Base-by-base conservation (phyloP, 2,797 vertebrate species). In the Todus mexicanus region DNA sequence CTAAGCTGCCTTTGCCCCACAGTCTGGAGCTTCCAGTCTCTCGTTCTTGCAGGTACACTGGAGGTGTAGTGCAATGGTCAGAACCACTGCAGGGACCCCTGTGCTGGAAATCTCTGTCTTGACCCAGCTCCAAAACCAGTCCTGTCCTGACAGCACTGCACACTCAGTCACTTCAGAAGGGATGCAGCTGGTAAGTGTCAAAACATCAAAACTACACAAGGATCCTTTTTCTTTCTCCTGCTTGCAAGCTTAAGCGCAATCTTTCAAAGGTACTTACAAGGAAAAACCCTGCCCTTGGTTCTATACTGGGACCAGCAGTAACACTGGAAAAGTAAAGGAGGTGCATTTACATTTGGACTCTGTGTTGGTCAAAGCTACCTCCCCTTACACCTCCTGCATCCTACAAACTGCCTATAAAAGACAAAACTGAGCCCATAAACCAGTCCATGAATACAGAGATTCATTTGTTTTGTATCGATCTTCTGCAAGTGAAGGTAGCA, bases 81-180 rank as follows among this genome's bases (percentile, higher is more conserved):
- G 48, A 37, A 64, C 75, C 71, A 18, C 7, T 2, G 5, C 25
- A 9, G 0, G 0, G 11, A 35, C 0, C 6, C 12, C 6, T 18
- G 5, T 4, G 11, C 29, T 72, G 35, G 5, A 21, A 53, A 35
- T 38, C 6, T 64, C 45, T 25, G 27, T 27, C 37, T 25, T 42
- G 5, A 65, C 8, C 21, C 38, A 10, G 6, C 15, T 56, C 40
- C 43, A 29, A 25, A 63, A 21, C 17, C 57, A 54, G 33, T 12
- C 38, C 53, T 15, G 12, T 11, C n/a, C 18, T 5, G 8, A 27
- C 43, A 69, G 11, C 33, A 7, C 40, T 3, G 0, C 0, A 6
- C 16, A 3, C 15, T 48, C 8, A 0, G 31, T 45, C 68, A 42
- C 15, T 33, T 48, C 31, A 22, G 17, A 45, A 3, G 5, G n/a